Evolutionary conservation across 2,797 vertebrate species (phyloP).

Genomic region (Gymnothorax reevesii): DNA sequence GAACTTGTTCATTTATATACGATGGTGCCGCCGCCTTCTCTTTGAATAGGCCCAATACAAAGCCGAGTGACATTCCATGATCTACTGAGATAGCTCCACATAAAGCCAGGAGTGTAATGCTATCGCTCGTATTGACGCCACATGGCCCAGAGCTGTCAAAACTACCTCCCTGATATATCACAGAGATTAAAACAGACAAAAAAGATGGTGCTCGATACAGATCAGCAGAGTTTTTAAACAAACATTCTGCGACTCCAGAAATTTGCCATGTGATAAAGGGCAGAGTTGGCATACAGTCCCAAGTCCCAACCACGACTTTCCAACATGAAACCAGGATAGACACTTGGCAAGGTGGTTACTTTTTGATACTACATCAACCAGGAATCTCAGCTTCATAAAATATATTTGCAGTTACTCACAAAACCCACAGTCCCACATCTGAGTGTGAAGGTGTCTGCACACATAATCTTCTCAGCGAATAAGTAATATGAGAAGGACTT

Average conservation of each 20-base stretch:
- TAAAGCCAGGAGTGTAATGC: conserved; percentile 58
- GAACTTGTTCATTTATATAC: too few species aligned
- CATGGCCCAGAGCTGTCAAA: conserved; percentile 75
- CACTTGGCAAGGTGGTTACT: neutral
- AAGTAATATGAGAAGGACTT: conserved; percentile 26
- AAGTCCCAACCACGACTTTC: neutral
- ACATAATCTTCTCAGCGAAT: neutral
- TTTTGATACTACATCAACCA: neutral
- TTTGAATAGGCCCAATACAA: conserved; percentile 40
- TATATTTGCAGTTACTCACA: neutral
- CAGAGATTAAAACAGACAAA: conserved; percentile 54
- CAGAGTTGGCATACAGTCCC: conserved; percentile 61
- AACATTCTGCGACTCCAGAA: conserved; percentile 50
- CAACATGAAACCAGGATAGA: neutral
- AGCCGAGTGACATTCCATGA: conserved; percentile 54
- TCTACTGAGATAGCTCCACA: conserved; percentile 63
- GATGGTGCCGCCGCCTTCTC: conserved; percentile 29
- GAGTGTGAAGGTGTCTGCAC: conserved; percentile 2
- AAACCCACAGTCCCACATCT: neutral
- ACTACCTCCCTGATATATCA: conserved; percentile 73
- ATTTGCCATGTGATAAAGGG: conserved; percentile 59
- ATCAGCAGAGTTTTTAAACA: conserved; percentile 70
- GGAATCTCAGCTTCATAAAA: neutral
- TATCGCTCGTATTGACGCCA: conserved; percentile 78
- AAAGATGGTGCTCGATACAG: conserved; percentile 55